These are phyloP conservation scores for Pammene aurita DNA, from an alignment of 2,888 invertebrate genomes.

Conservation along the genomic window DNA sequence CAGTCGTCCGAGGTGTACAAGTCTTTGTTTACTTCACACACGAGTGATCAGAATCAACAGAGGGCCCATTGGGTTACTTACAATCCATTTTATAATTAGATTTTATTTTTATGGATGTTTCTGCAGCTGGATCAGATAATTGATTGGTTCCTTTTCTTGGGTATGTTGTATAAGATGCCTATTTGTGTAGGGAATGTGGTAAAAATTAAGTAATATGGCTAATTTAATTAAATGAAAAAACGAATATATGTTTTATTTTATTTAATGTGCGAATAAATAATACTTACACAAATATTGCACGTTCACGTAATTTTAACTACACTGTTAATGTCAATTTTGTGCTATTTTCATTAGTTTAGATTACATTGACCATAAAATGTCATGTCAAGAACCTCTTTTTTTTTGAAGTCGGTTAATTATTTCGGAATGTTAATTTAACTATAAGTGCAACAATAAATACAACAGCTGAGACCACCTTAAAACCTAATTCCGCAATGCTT, in stretches of 20 bases:
- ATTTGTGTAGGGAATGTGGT: background rate
- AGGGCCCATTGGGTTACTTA: slow-evolving; percentile 99
- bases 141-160: no score
- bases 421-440: slow-evolving; percentile 2
- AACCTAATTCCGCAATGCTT: background rate
- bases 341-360: slow-evolving; percentile 30
- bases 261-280: slow-evolving; percentile 30
- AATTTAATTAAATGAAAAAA: slow-evolving; percentile 25
- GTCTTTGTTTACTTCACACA: slow-evolving; percentile 96
- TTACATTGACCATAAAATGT: background rate
- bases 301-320: slow-evolving; percentile 50
- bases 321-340: slow-evolving; percentile 53
- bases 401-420: background rate
- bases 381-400: no score
- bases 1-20: slow-evolving; percentile 95
- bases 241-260: slow-evolving; percentile 6
- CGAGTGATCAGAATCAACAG: slow-evolving; percentile 92
- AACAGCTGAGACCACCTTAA: slow-evolving; percentile 23
- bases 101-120: background rate
- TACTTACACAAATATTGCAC: slow-evolving; percentile 60
- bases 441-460: slow-evolving; percentile 14
- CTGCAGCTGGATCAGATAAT: no score
- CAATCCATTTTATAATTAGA: slow-evolving; percentile 95
- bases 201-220: background rate
- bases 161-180: no score